Evolutionary conservation across 1,140 invertebrate genomes (phyloP), one percentile per base, ranked within the genome.

Genomic region (Heliconius melpomene): DNA sequence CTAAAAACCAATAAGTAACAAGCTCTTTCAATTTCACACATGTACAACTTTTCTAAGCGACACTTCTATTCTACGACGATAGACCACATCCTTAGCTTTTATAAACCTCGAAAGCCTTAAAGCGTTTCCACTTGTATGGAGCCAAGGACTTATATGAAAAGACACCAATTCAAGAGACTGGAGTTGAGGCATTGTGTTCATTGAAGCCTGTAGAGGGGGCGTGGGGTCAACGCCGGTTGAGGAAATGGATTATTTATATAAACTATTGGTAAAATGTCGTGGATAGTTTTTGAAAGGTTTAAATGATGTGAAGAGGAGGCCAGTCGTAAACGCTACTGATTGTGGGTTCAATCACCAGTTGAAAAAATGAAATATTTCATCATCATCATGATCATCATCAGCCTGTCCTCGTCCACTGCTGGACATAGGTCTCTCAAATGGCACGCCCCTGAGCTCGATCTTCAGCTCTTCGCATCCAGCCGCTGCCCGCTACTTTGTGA

Each of bases 141-240:
- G 60, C 13, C 29, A 66, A 66, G 23, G 60, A 29, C 60, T 66
- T 66, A 66, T 66, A 66, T 66, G 60, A 66, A 66, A 66, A 29
- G 60, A 66, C 60, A 66, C 60, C 60, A 66, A 66, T 66, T 66
- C 60, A 26, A 29, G 60, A 66, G 60, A 66, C n/a, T 23, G n/a
- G 8, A 11, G 23, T 66, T 3, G 60, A 66, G 9, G 23, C 23
- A 66, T 66, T 66, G 60, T 66, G 60, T 66, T 29, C 60, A 66
- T 66, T 66, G 11, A 66, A 29, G 60, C 60, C 8, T 26, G 26
- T 5, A n/a, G 3, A 5, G 13, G 9, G 26, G 11, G 60, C 26
- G 60, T 29, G 26, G 6, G 60, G 60, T 66, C 60, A 13, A 29
- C 26, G 5, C 60, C 13, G 60, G 60, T 26, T 13, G 23, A 66